Conservation (phyloP, 2,797 vertebrate genomes). For the Gephyroberyx darwinii region DNA sequence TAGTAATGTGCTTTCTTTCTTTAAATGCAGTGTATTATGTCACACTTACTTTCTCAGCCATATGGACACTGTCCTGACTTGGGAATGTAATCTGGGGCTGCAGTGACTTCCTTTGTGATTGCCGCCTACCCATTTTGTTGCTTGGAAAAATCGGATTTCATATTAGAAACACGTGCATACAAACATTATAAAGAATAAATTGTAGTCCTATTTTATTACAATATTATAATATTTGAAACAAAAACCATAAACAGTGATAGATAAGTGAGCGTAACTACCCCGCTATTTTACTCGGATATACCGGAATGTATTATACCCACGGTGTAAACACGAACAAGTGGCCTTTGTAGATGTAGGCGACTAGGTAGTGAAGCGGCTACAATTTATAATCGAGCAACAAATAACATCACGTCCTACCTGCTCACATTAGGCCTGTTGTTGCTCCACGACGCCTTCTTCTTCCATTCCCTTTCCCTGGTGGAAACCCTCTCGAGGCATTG, state of each 20-base stretch:
- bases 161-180: not conserved
- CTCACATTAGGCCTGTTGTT: slow-evolving; percentile 42
- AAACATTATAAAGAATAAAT: too few relatives aligned
- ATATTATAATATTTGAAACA: too few relatives aligned
- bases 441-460: slow-evolving; percentile 53
- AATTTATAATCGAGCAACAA: not conserved
- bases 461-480: slow-evolving; percentile 48
- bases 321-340: not conserved
- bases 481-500: slow-evolving; percentile 41
- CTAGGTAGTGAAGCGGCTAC: not conserved
- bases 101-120: slow-evolving; percentile 57
- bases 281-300: too few relatives aligned
- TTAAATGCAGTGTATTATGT: not conserved
- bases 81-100: slow-evolving; percentile 41
- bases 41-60: slow-evolving; percentile 56
- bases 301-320: not conserved
- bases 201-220: too few relatives aligned
- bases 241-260: too few relatives aligned
- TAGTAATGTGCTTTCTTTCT: not conserved
- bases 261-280: too few relatives aligned
- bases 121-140: slow-evolving; percentile 64
- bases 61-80: slow-evolving; percentile 42
- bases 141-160: slow-evolving; percentile 31
- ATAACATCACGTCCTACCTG: slow-evolving; percentile 53
- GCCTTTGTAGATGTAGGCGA: too few relatives aligned